Base-by-base conservation (phyloP, 1,140 invertebrate genomes). In the Drosophila rufa region DNA sequence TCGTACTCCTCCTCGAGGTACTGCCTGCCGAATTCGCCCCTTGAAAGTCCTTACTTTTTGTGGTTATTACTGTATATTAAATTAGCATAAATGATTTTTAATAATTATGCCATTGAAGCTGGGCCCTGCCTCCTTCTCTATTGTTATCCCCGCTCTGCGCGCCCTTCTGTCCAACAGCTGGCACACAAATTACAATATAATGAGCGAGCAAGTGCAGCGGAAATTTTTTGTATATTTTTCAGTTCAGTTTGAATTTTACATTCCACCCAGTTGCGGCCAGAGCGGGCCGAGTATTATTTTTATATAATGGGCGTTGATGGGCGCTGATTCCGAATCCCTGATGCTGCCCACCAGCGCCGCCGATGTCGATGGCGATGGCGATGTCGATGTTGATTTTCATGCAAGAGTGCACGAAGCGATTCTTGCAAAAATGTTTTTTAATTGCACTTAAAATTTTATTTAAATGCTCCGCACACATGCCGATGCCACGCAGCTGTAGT, bases 41-140 rank as follows among this genome's bases (percentile, higher is more conserved):
- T 42, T 25, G 30, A 61, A 79, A 58, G 58, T 66, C 76, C 46
- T 71, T 64, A 71, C 61, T 66, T 83, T 80, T 84, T 90, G 84
- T 85, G 84, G 85, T 90, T 90, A 90, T 90, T 79, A 73, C 81
- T 89, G 84, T 89, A 77, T 89, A 90, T 89, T 90, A 89, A 89
- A 89, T 90, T 89, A 89, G 85, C 84, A 89, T 89, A 89, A 89
- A 90, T 89, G 84, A 90, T 89, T 90, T 89, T 89, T 90, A 90
- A 89, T 89, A 89, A 89, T 89, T 89, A 90, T 90, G 55, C 85
- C 75, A 77, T 69, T 80, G 84, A 64, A 78, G 83, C 68, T 14
- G 47, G 36, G 50, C 22, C 47, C 51, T 25, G n/a, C 30, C 46
- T 36, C 43, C 62, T 50, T 11, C 51, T 40, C 19, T 42, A 65